phyloP scores from a whole-genome alignment of 2,113 vertebrate species.

The Rhabdornis inornatus region DNA sequence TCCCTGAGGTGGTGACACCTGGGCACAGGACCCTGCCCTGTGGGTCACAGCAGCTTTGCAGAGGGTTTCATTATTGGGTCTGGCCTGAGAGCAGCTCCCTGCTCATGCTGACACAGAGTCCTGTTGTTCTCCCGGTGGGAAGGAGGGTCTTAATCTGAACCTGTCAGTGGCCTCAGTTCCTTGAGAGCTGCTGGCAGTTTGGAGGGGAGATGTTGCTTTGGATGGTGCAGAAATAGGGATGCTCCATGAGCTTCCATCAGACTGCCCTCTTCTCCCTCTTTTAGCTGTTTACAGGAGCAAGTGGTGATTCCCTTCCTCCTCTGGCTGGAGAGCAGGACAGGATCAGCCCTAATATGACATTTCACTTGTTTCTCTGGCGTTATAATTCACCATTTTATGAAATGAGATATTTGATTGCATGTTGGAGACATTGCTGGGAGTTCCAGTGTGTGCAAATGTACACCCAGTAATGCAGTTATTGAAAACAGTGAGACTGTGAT shows the following conservation, averaged over 20 bases:
- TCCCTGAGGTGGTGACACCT: neutral
- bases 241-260: neutral
- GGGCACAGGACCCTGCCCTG: neutral
- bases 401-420: neutral
- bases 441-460: neutral
- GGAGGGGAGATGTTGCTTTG: neutral
- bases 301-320: neutral
- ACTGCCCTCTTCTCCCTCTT: neutral
- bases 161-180: neutral
- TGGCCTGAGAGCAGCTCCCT: neutral
- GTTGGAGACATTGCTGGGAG: neutral
- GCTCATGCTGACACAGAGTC: neutral
- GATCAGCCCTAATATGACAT: neutral
- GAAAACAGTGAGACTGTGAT: neutral
- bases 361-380: neutral
- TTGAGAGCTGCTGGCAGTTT: neutral
- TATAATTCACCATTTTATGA: neutral
- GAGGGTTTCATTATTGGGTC: neutral
- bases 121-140: neutral
- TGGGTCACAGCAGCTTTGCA: neutral
- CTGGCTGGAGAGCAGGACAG: neutral
- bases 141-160: neutral
- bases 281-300: neutral
- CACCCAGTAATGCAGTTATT: neutral
- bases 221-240: neutral